Percentiles rank a stretch among this genome's conserved stretches.
phyloP scores from a whole-genome alignment of 2,797 vertebrate species.

The Argyrosomus regius region DNA sequence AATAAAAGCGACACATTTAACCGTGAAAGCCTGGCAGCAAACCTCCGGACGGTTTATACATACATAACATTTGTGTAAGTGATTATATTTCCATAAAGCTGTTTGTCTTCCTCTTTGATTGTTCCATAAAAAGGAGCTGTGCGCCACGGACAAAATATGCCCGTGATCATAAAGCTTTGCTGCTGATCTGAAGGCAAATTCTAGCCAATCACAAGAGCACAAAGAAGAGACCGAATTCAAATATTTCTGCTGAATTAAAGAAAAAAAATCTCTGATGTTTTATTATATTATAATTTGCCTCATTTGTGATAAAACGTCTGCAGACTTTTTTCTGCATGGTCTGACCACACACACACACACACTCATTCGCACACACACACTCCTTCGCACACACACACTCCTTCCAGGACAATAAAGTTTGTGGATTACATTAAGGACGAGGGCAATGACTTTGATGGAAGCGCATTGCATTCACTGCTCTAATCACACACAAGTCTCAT shows the following conservation, averaged over 20 bases:
- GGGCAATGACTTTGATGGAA: slow-evolving; percentile 28
- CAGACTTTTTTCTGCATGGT: not conserved
- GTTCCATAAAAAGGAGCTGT: slow-evolving; percentile 38
- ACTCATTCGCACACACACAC: slow-evolving; percentile 16
- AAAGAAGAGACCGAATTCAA: fast-evolving
- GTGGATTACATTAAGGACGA: slow-evolving; percentile 41
- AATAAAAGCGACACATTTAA: slow-evolving; percentile 29
- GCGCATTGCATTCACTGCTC: slow-evolving; percentile 21
- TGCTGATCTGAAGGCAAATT: slow-evolving; percentile 27
- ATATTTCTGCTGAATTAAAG: not conserved
- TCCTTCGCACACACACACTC: not conserved
- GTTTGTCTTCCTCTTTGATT: slow-evolving; percentile 45
- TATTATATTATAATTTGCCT: not conserved
- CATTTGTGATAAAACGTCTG: not conserved
- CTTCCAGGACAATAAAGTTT: slow-evolving; percentile 10
- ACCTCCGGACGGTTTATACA: slow-evolving; percentile 3
- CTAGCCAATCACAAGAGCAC: too few relatives aligned
- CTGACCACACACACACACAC: not conserved
- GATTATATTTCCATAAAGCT: slow-evolving; percentile 52
- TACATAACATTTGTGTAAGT: slow-evolving; percentile 34
- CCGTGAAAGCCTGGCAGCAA: slow-evolving; percentile 3
- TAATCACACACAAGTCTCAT: slow-evolving; percentile 21
- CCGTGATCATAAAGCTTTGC: slow-evolving; percentile 16
- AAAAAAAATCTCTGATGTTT: not conserved
- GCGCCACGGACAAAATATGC: slow-evolving; percentile 26